Percentiles rank a stretch among this genome's conserved stretches.
Evolutionary conservation across 2,888 invertebrate species (phyloP).

Genomic region (Drosophila barbarae): DNA sequence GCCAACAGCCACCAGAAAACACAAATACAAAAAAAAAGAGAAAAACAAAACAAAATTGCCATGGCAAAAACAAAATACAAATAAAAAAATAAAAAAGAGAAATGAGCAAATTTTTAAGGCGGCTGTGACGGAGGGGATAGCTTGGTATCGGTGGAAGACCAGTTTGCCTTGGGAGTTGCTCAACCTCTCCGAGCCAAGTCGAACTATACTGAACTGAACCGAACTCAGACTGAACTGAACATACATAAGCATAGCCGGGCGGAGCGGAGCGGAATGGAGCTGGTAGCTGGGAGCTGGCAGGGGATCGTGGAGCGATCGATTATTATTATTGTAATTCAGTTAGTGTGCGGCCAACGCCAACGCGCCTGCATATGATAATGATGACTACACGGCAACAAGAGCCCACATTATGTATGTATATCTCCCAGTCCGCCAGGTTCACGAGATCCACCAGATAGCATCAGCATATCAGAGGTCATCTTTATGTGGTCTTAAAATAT

Average conservation of each 20-base stretch:
- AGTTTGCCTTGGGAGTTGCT: constrained; percentile 77
- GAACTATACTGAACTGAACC: constrained; percentile 20
- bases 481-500: constrained; percentile 9
- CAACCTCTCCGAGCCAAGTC: constrained; percentile 55
- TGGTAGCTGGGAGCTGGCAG: not conserved
- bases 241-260: constrained; percentile 9
- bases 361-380: constrained; percentile 45
- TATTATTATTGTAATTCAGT: constrained; percentile 67
- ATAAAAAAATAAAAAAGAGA: constrained; percentile 45
- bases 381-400: constrained; percentile 24
- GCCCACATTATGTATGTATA: not conserved
- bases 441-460: constrained; percentile 5
- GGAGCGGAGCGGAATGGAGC: constrained; percentile 25
- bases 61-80: constrained; percentile 22
- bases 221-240: constrained; percentile 11
- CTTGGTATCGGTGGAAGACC: constrained; percentile 56
- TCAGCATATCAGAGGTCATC: constrained; percentile 12
- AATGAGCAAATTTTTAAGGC: constrained; percentile 49
- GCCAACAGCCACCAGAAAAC: constrained; percentile 22
- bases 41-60: constrained; percentile 34
- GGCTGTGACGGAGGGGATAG: constrained; percentile 30
- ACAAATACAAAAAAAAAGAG: constrained; percentile 12
- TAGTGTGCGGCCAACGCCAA: constrained; percentile 63
- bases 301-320: constrained; percentile 40
- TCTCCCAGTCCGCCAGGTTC: not conserved